phyloP scores from a whole-genome alignment of 2,113 vertebrate species.

The Perca flavescens region DNA sequence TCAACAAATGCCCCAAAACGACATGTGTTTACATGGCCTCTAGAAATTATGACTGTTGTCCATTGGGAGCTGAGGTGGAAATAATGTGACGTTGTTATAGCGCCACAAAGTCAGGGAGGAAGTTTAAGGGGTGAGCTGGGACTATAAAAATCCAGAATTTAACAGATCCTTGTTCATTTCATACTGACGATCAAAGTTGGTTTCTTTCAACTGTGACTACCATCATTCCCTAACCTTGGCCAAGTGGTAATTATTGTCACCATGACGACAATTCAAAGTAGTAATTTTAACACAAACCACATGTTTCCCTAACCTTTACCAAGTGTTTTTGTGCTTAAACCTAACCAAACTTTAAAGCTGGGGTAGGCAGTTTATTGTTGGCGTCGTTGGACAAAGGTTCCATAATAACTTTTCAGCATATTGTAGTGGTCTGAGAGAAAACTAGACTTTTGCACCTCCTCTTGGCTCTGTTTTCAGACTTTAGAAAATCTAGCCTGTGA shows the following conservation, averaged over 20 bases:
- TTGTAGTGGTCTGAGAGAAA: no score
- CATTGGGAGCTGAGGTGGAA: neutral
- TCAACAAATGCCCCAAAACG: neutral
- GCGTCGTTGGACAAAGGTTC: no score
- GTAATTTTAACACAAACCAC: neutral
- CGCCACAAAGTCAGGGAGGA: neutral
- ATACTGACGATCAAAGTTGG: neutral
- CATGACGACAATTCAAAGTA: neutral
- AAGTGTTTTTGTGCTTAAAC: neutral
- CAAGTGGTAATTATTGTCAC: neutral
- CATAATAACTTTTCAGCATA: no score
- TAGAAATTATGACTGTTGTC: neutral
- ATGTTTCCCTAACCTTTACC: neutral
- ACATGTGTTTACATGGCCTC: neutral
- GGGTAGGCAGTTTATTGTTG: no score
- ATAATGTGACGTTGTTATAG: neutral
- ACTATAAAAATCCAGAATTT: neutral
- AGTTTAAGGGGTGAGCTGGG: neutral
- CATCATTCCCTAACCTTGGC: neutral
- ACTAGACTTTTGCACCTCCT: no score
- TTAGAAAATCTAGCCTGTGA: no score
- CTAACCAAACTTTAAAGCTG: neutral
- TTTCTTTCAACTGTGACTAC: neutral
- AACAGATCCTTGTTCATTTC: neutral
- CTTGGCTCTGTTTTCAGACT: no score